These are phyloP conservation scores for Aphaenogaster floridana DNA, from an alignment of 1,140 invertebrate genomes.

Conservation along the genomic window DNA sequence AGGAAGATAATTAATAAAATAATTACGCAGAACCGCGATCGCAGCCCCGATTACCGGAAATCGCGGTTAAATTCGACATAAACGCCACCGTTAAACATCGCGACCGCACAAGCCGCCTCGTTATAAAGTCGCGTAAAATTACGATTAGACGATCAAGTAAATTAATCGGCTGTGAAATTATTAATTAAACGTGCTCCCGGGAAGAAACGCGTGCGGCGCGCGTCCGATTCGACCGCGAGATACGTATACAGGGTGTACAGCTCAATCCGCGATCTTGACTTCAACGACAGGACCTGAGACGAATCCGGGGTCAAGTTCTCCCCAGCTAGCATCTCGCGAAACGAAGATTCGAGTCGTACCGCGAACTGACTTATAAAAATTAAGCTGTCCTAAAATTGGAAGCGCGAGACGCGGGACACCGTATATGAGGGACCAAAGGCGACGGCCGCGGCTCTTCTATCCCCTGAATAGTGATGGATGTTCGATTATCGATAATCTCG, in stretches of 20 bases:
- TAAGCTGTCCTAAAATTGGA: neutral
- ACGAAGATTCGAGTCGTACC: neutral
- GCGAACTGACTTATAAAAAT: neutral
- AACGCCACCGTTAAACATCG: neutral
- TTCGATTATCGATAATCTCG: slow-evolving; percentile 62
- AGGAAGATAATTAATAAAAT: slow-evolving; percentile 48
- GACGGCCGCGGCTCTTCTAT: slow-evolving; percentile 30
- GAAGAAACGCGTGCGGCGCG: no score
- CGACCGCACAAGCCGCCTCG: neutral
- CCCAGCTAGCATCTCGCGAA: neutral
- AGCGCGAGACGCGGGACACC: neutral
- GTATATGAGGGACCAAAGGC: neutral
- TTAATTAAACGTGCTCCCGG: slow-evolving; percentile 10
- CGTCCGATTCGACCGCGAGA: neutral
- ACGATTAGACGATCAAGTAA: slow-evolving; percentile 30
- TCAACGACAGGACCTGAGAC: neutral
- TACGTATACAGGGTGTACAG: neutral
- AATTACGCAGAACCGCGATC: slow-evolving; percentile 10
- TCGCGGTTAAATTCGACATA: neutral
- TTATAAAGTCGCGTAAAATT: slow-evolving; percentile 39
- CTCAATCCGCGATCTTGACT: neutral
- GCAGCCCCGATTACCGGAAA: slow-evolving; percentile 19
- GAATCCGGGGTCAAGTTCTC: neutral
- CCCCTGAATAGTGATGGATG: slow-evolving; percentile 52
- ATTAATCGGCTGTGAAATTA: slow-evolving; percentile 54